Conservation (phyloP, 2,113 vertebrate species). For the Notarius lentiginosus region DNA sequence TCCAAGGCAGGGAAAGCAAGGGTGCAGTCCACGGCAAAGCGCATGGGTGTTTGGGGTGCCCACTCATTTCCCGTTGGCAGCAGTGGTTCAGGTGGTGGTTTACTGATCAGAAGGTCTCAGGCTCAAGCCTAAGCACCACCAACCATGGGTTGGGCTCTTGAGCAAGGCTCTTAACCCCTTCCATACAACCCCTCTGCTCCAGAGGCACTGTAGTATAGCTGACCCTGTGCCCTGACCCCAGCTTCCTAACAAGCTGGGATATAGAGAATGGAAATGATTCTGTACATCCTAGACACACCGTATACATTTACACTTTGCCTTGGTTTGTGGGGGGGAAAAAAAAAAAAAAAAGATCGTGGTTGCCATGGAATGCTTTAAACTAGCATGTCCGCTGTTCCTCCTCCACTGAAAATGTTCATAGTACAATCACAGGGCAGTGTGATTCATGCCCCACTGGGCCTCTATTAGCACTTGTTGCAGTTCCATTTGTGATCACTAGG, state of each 20-base stretch:
- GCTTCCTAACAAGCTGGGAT: not conserved
- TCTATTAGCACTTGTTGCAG: not conserved
- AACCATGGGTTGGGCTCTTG: not conserved
- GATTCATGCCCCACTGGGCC: not conserved
- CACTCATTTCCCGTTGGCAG: not conserved
- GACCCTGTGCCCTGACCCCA: not conserved
- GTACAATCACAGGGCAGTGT: not conserved
- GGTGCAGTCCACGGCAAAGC: not conserved
- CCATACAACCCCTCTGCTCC: no score
- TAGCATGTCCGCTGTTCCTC: not conserved
- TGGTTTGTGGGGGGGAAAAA: not conserved
- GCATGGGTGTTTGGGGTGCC: not conserved
- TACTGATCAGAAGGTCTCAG: not conserved
- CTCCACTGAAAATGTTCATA: not conserved
- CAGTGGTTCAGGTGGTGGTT: not conserved
- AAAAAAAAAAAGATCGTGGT: not conserved
- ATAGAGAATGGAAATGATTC: not conserved
- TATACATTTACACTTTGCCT: not conserved
- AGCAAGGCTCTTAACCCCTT: not conserved
- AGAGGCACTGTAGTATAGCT: not conserved
- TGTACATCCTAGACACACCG: not conserved
- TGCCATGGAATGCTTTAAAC: not conserved
- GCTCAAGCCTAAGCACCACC: not conserved
- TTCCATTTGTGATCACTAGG: not conserved
- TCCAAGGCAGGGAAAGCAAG: not conserved